Evolutionary conservation across 2,797 vertebrate genomes (phyloP).

Genomic region (Lacerta viridis): DNA sequence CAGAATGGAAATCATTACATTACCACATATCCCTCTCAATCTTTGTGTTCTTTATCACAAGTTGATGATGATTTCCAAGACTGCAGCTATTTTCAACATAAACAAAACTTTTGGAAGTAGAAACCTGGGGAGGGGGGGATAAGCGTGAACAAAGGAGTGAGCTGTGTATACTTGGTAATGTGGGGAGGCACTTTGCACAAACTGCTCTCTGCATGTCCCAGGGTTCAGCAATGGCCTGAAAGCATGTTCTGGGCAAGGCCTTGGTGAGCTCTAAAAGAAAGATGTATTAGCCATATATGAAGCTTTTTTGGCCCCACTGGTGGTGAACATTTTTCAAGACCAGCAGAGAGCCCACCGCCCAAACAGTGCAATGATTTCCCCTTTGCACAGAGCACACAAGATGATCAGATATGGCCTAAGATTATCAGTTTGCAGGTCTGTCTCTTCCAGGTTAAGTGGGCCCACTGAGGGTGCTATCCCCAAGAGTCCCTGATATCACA

Average conservation of each 20-base stretch:
- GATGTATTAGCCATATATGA: not conserved
- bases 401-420: not conserved
- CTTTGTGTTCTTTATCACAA: too few relatives aligned
- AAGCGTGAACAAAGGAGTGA: not conserved
- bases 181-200: not conserved
- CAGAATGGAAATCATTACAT: too few relatives aligned
- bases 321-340: too few relatives aligned
- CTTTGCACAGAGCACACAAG: not conserved
- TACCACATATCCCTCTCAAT: too few relatives aligned
- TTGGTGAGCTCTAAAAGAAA: not conserved
- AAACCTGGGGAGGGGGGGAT: too few relatives aligned
- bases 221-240: too few relatives aligned
- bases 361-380: not conserved
- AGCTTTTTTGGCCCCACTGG: too few relatives aligned
- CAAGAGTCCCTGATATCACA: not conserved
- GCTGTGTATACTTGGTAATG: not conserved
- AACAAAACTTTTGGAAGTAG: too few relatives aligned
- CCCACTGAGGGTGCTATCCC: not conserved
- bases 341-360: not conserved
- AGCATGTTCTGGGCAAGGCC: not conserved
- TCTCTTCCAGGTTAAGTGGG: not conserved
- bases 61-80: too few relatives aligned
- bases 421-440: not conserved
- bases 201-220: not conserved
- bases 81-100: too few relatives aligned